These are phyloP conservation scores for Hydra vulgaris DNA, from an alignment of 30 jellyfish, hydroid and myxozoan genomes.

Conservation along the genomic window DNA sequence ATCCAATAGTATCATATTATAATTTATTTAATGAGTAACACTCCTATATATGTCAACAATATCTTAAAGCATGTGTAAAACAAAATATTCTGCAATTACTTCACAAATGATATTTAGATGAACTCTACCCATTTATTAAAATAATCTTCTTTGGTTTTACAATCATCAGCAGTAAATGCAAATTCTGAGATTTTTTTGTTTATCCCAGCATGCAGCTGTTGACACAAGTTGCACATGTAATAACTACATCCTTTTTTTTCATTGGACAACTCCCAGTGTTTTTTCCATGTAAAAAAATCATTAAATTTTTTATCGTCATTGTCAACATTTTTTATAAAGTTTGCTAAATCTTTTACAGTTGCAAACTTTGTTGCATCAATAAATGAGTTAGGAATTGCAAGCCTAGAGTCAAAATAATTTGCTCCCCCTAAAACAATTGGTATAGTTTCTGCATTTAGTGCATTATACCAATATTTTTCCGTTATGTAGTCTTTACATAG, in stretches of 20 bases:
- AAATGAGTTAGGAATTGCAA: constrained; percentile 77
- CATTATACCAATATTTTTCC: constrained; percentile 73
- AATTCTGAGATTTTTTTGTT: background rate
- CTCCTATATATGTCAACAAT: too few species aligned
- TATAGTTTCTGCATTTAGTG: constrained; percentile 30
- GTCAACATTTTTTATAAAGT: constrained; percentile 40
- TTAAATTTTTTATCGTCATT: constrained; percentile 62
- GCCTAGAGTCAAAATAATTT: constrained; percentile 39
- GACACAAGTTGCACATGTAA: constrained; percentile 15
- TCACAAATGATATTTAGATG: too few species aligned
- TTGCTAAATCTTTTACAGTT: constrained; percentile 34
- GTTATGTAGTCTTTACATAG: constrained; percentile 79
- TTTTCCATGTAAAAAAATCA: constrained; percentile 67
- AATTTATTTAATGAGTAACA: too few species aligned
- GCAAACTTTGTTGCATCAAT: constrained; percentile 56
- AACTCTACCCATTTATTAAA: background rate
- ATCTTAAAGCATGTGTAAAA: too few species aligned
- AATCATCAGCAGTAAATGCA: background rate
- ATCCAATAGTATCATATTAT: too few species aligned
- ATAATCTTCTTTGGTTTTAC: background rate
- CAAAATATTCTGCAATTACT: too few species aligned
- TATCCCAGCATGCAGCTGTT: background rate
- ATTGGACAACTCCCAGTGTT: constrained; percentile 19
- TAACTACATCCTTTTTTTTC: constrained; percentile 4
- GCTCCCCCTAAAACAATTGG: constrained; percentile 94